phyloP scores from a whole-genome alignment of 2,888 invertebrate genomes.

The Heliconius sara region DNA sequence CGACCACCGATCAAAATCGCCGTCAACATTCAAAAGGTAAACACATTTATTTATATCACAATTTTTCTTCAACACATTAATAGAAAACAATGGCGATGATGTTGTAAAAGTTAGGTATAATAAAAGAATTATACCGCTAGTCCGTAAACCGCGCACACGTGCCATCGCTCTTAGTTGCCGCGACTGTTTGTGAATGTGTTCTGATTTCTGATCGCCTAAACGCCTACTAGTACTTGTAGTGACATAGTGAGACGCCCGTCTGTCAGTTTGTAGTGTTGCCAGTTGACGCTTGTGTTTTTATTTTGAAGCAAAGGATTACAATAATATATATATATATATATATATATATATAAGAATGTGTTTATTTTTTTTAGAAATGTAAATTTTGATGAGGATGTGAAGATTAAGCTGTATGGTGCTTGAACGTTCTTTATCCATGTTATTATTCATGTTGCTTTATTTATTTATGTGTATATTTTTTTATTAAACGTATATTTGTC shows the following conservation, averaged over 20 bases:
- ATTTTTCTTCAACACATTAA: constrained; percentile 60
- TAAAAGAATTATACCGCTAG: constrained; percentile 75
- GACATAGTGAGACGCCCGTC: background rate
- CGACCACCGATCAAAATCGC: constrained; percentile 67
- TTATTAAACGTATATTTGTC: too few relatives aligned
- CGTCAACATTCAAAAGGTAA: constrained; percentile 66
- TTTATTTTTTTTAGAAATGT: too few relatives aligned
- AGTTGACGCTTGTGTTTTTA: background rate
- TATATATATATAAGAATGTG: too few relatives aligned
- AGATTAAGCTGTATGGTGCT: too few relatives aligned
- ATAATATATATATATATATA: too few relatives aligned
- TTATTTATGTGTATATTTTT: too few relatives aligned
- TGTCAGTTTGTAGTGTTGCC: constrained; percentile 47
- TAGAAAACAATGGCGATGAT: constrained; percentile 74
- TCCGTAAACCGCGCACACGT: constrained; percentile 66
- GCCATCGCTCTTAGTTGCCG: constrained; percentile 63
- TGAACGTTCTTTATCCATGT: too few relatives aligned
- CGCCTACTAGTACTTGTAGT: too few relatives aligned
- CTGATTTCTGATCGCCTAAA: background rate
- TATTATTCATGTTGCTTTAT: too few relatives aligned
- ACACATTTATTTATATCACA: constrained; percentile 67
- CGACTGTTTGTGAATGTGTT: constrained; percentile 44
- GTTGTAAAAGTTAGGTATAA: constrained; percentile 71
- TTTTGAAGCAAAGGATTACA: background rate
- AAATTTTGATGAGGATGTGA: too few relatives aligned